phyloP scores from a whole-genome alignment of 2,888 invertebrate genomes.

The Watsonalla cultraria region DNA sequence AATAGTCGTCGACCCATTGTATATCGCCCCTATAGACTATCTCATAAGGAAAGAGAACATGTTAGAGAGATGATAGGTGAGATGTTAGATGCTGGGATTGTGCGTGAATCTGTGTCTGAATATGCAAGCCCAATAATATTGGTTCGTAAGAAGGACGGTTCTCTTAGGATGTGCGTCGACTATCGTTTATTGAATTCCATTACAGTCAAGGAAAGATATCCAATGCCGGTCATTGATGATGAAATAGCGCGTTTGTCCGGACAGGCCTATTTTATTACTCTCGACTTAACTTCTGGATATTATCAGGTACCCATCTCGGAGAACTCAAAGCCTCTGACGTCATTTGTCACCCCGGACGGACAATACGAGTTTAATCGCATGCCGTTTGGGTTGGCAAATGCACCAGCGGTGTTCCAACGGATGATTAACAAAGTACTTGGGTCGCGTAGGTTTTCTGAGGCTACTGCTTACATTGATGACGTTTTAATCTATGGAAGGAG shows the following conservation, averaged over 20 bases:
- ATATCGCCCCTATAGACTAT: slow-evolving; percentile 20
- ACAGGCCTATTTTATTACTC: slow-evolving; percentile 11
- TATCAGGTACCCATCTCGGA: slow-evolving; percentile 19
- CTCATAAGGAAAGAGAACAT: slow-evolving; percentile 9
- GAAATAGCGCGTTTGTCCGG: slow-evolving; percentile 15
- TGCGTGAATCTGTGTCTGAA: too few relatives aligned
- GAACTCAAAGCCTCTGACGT: slow-evolving; percentile 11
- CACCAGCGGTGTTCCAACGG: slow-evolving; percentile 38
- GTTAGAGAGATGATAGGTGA: slow-evolving; percentile 14
- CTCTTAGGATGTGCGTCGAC: too few relatives aligned
- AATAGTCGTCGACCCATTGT: slow-evolving; percentile 13
- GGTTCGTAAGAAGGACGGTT: too few relatives aligned
- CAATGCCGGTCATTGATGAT: slow-evolving; percentile 7
- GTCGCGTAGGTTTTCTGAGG: slow-evolving; percentile 7
- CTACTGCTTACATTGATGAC: slow-evolving; percentile 22
- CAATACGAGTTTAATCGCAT: slow-evolving; percentile 15
- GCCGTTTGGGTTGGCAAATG: slow-evolving; percentile 43
- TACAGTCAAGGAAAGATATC: slow-evolving; percentile 18
- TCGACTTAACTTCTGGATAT: slow-evolving; percentile 16
- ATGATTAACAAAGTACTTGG: slow-evolving; percentile 12
- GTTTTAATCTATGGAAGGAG: slow-evolving; percentile 15
- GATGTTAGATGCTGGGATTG: too few relatives aligned
- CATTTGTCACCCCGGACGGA: slow-evolving; percentile 15
- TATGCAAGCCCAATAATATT: too few relatives aligned
- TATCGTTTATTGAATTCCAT: slow-evolving; percentile 12